Percentiles rank a stretch among this genome's conserved stretches.
Conservation (phyloP, 2,113 vertebrate genomes). For the Xyrauchen texanus region DNA sequence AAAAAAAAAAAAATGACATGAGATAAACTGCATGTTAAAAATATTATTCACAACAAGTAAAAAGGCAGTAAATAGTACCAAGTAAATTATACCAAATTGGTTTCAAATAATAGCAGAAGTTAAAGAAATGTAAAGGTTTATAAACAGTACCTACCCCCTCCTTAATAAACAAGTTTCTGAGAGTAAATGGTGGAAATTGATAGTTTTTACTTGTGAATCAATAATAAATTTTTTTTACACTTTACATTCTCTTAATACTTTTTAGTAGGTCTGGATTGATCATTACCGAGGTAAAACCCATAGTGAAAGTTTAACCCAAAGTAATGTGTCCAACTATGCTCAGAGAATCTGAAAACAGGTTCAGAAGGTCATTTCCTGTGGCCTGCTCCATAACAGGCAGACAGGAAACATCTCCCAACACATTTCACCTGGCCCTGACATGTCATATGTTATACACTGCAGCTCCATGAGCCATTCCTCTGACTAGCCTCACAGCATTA, state of each 20-base stretch:
- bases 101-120: too few species aligned
- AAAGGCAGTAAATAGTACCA: too few species aligned
- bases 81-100: too few species aligned
- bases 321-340: background rate
- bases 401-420: slow-evolving; percentile 25
- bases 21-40: too few species aligned
- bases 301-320: slow-evolving; percentile 13
- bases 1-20: too few species aligned
- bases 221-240: slow-evolving; percentile 10
- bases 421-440: slow-evolving; percentile 37
- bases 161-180: too few species aligned
- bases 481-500: slow-evolving; percentile 23
- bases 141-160: too few species aligned
- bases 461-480: slow-evolving; percentile 22
- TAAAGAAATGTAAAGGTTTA: too few species aligned
- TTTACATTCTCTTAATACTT: background rate
- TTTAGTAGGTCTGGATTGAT: background rate
- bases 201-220: too few species aligned
- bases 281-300: background rate
- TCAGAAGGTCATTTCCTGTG: slow-evolving; percentile 39
- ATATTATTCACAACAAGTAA: too few species aligned
- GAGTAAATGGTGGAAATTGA: too few species aligned
- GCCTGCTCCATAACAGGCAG: slow-evolving; percentile 13
- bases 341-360: slow-evolving; percentile 13
- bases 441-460: slow-evolving; percentile 36